phyloP scores from a whole-genome alignment of 92 coral and sea anemone genomes.

The Umimayanthus kanabou region DNA sequence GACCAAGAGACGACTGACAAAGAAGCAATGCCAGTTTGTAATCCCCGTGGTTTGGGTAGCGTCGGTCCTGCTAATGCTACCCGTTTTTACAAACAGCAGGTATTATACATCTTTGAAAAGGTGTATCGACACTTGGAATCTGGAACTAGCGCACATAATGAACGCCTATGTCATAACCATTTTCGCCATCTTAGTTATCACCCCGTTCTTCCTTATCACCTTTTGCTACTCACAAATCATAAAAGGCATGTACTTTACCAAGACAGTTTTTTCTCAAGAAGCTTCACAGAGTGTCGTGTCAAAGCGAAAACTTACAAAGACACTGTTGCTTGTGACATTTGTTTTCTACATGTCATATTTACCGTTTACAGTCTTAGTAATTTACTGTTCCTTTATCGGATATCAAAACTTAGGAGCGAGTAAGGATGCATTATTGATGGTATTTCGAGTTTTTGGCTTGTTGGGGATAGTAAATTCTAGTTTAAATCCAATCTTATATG shows the following conservation, averaged over 20 bases:
- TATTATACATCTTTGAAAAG: neutral
- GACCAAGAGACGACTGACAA: constrained; percentile 3
- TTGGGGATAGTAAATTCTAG: constrained; percentile 11
- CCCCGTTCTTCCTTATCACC: neutral
- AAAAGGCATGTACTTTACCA: constrained; percentile 9
- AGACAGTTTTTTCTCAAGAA: neutral
- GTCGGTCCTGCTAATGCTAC: neutral
- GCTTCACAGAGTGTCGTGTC: neutral
- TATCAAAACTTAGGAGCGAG: neutral
- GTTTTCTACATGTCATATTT: constrained; percentile 10
- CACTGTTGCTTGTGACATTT: neutral
- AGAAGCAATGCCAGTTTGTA: neutral
- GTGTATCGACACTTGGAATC: constrained; percentile 7
- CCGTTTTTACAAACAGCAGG: neutral
- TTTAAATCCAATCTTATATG: constrained; percentile 8
- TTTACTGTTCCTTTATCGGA: neutral
- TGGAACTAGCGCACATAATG: constrained; percentile 3
- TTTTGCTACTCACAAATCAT: neutral
- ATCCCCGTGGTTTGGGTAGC: neutral
- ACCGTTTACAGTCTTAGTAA: neutral
- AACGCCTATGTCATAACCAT: neutral
- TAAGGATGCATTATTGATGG: neutral
- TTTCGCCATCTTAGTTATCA: neutral
- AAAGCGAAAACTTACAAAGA: constrained; percentile 10
- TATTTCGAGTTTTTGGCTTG: constrained; percentile 13